Evolutionary conservation across 2,888 invertebrate species (phyloP), one percentile per base, ranked within the genome.

Genomic region (Drosophila crucigera): DNA sequence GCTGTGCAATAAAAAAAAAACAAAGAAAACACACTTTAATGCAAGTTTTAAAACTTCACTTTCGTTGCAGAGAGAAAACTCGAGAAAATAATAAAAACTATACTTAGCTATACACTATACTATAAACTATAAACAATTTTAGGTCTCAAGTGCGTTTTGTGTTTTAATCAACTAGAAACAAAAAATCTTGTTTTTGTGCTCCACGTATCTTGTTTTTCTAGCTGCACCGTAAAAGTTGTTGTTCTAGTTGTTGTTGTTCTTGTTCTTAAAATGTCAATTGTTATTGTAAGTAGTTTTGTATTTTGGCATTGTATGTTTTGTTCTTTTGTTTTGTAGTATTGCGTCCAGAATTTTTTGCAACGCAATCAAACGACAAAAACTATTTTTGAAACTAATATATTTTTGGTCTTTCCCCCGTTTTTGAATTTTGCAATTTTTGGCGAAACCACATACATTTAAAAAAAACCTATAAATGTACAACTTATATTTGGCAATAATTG

Each of bases 381-480:
- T n/a, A 68, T 83, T 83, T 89, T 83, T 84, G 60, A 79, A 86
- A 88, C 90, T 90, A 90, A 91, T 78, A 10, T 64, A 85, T 81
- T 90, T 90, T 90, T 91, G 90, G 84, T 88, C 90, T 84, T 73
- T 82, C 69, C 72, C 73, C 74, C 69, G 69, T 77, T 89, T 91
- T 90, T 90, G 91, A 84, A 82, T 82, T 90, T 91, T 90, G 90
- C 50, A 71, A 75, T 37, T 55, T 39, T 39, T 80, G 73, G 67
- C 69, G 68, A 55, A 83, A 65, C 52, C 43, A 50, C 19, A 39
- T 39, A 62, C 59, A 53, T 35, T 41, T n/a, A 47, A 39, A 52
- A 56, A 50, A 41, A 67, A 56, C 9, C 28, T 19, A 58, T 63
- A 68, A 54, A 49, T 37, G 19, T 63, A 59, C 64, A 66, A 71